Conservation (phyloP, 2,888 invertebrate species). For the Gymnoscelis rufifasciata region DNA sequence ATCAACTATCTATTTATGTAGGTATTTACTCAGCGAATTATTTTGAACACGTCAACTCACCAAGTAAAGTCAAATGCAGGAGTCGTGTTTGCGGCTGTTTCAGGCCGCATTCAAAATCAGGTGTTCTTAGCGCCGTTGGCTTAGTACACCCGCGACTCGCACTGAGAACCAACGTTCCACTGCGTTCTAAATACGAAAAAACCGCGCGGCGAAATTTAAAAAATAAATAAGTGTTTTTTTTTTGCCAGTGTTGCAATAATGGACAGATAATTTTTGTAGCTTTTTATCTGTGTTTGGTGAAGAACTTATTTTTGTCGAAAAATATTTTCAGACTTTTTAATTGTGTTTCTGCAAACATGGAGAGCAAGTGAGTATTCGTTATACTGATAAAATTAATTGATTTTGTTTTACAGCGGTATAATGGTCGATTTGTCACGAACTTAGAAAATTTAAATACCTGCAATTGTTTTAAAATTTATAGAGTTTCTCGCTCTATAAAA, state of each 20-base stretch:
- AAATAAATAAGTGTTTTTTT: slow-evolving; percentile 19
- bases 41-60: too few relatives aligned
- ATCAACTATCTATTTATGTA: too few relatives aligned
- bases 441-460: too few relatives aligned
- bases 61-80: too few relatives aligned
- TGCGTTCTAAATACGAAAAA: slow-evolving; percentile 35
- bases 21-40: too few relatives aligned
- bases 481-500: too few relatives aligned
- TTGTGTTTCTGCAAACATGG: slow-evolving; percentile 43
- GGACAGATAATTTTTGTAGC: slow-evolving; percentile 32
- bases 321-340: slow-evolving; percentile 37
- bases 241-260: slow-evolving; percentile 38
- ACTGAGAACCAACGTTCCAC: slow-evolving; percentile 37
- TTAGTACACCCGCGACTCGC: slow-evolving; percentile 44
- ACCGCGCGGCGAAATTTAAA: slow-evolving; percentile 40
- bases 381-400: too few relatives aligned
- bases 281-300: slow-evolving; percentile 8
- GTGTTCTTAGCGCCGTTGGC: slow-evolving; percentile 28
- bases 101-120: slow-evolving; percentile 30
- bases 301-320: slow-evolving; percentile 6
- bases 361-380: slow-evolving; percentile 39
- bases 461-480: too few relatives aligned
- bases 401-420: too few relatives aligned
- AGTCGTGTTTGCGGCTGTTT: slow-evolving; percentile 4
- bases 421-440: too few relatives aligned